A percentile compares a stretch with the other conserved stretches of the same genome.
Conservation (phyloP, 2,888 invertebrate genomes). For the Cephus spinipes region DNA sequence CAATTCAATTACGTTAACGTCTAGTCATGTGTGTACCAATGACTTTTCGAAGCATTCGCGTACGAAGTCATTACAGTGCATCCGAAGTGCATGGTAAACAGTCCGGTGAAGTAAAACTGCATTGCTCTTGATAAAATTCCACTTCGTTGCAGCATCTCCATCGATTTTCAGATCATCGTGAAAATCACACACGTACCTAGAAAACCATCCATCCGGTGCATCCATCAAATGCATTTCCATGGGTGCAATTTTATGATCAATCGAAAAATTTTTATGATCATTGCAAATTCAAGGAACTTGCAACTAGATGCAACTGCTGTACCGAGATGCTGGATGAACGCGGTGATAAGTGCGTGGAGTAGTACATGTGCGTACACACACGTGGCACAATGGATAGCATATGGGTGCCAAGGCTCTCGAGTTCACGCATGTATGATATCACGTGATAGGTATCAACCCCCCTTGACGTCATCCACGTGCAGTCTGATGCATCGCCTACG, state of each 20-base stretch:
- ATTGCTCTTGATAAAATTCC: not conserved
- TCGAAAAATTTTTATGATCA: slow-evolving; percentile 12
- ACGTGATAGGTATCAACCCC: slow-evolving; percentile 33
- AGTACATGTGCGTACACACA: slow-evolving; percentile 11
- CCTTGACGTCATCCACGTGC: slow-evolving; percentile 35
- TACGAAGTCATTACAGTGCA: not conserved
- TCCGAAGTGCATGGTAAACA: not conserved
- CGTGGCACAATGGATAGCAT: slow-evolving; percentile 21
- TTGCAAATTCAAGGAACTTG: slow-evolving; percentile 13
- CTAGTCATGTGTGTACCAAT: not conserved
- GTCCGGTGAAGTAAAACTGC: not conserved
- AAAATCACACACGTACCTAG: not conserved
- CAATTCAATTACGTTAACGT: slow-evolving; percentile 2
- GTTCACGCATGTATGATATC: slow-evolving; percentile 19
- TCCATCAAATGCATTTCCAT: not conserved
- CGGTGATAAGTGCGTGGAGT: not conserved
- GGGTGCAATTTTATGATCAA: not conserved
- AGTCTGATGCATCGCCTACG: slow-evolving; percentile 16
- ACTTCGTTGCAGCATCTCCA: not conserved
- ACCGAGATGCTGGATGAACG: not conserved
- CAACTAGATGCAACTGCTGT: slow-evolving; percentile 21
- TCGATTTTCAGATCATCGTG: not conserved
- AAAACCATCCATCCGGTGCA: not conserved
- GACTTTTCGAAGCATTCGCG: not conserved
- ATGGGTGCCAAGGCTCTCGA: slow-evolving; percentile 38